Percentiles rank a stretch among this genome's conserved stretches.
Conservation (phyloP, 2,113 vertebrate species). For the Sander vitreus region DNA sequence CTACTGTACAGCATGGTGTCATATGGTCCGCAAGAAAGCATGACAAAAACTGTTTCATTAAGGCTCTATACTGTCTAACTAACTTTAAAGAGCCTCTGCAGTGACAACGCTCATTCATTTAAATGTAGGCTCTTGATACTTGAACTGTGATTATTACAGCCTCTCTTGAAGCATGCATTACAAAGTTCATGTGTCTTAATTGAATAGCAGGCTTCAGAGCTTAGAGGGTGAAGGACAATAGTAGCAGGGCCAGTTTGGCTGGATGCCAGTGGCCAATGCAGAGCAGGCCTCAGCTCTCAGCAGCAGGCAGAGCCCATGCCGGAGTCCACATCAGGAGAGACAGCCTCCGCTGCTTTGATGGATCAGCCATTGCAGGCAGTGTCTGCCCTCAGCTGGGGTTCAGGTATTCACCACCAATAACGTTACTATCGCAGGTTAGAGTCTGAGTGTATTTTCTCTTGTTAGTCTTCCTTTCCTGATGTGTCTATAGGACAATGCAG, state of each 20-base stretch:
- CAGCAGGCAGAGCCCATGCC: constrained; percentile 70
- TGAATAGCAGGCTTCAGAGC: constrained; percentile 77
- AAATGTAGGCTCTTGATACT: neutral
- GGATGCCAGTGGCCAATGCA: constrained; percentile 78
- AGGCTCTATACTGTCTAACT: constrained; percentile 31
- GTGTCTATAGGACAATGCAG: constrained; percentile 41
- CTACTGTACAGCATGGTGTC: constrained; percentile 74
- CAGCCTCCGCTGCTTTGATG: constrained; percentile 82
- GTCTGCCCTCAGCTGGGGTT: constrained; percentile 78
- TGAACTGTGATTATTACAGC: constrained; percentile 20
- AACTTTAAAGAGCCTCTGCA: constrained; percentile 40
- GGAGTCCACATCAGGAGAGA: constrained; percentile 81
- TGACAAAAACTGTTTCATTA: constrained; percentile 65
- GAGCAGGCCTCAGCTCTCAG: constrained; percentile 68
- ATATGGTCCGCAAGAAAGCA: constrained; percentile 74
- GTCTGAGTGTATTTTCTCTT: constrained; percentile 15
- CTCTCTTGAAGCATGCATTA: constrained; percentile 47
- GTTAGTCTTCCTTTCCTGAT: constrained; percentile 11
- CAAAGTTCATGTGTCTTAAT: constrained; percentile 80
- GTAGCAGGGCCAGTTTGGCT: constrained; percentile 77
- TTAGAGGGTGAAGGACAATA: constrained; percentile 83
- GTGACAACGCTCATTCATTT: constrained; percentile 27
- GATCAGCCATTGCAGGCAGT: constrained; percentile 81
- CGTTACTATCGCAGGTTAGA: constrained; percentile 32
- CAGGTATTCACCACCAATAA: constrained; percentile 74